A percentile compares a stretch with the other conserved stretches of the same genome.
Conservation (phyloP, 2,888 invertebrate species). For the Hesperia comma region DNA sequence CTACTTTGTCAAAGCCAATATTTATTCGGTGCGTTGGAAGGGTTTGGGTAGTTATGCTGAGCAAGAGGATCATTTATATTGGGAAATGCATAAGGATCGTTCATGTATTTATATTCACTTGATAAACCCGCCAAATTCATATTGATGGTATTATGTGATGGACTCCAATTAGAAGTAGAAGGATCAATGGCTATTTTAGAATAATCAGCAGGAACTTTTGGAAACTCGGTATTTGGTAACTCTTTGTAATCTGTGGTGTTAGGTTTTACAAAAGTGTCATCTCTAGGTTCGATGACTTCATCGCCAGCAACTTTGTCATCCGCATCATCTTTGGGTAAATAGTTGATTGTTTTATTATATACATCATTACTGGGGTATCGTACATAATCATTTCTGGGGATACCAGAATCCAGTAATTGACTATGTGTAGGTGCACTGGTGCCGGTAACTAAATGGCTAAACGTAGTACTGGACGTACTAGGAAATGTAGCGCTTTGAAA, state of each 20-base stretch:
- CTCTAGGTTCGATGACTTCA: constrained; percentile 73
- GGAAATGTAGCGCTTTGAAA: constrained; percentile 80
- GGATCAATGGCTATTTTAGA: constrained; percentile 80
- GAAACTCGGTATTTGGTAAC: constrained; percentile 81
- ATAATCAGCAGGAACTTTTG: constrained; percentile 82
- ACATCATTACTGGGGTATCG: constrained; percentile 72
- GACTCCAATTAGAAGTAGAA: constrained; percentile 81
- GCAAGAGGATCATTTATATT: constrained; percentile 73
- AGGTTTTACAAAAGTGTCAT: constrained; percentile 70
- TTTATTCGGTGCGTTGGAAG: constrained; percentile 73
- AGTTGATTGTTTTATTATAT: constrained; percentile 74
- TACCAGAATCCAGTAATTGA: constrained; percentile 77
- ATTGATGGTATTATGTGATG: constrained; percentile 76
- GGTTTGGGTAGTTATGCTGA: constrained; percentile 77
- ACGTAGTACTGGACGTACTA: constrained; percentile 75
- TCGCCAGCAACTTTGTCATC: constrained; percentile 71
- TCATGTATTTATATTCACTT: constrained; percentile 80
- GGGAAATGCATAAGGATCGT: constrained; percentile 78
- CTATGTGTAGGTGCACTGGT: constrained; percentile 76
- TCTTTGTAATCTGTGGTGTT: constrained; percentile 71
- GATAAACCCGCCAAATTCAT: constrained; percentile 78
- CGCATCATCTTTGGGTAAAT: constrained; percentile 75
- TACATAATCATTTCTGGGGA: constrained; percentile 77
- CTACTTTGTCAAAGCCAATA: constrained; percentile 77
- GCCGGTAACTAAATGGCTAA: constrained; percentile 78